Base-by-base conservation (phyloP, 2,888 invertebrate genomes). In the Tachina fera region DNA sequence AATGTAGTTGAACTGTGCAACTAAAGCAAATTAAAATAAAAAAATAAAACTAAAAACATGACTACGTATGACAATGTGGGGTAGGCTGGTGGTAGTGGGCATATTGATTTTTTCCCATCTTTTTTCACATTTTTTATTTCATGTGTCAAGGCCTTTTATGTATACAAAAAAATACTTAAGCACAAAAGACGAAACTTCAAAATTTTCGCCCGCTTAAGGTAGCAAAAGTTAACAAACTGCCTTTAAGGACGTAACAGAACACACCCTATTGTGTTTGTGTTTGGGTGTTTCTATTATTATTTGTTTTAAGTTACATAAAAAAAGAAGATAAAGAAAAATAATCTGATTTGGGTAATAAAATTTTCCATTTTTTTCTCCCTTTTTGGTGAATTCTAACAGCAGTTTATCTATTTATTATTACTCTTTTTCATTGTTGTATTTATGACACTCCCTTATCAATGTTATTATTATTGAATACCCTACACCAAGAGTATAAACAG, bases 1-100 rank as follows among this genome's bases (percentile, higher is more conserved):
- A 71, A 78, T 74, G 81, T 85, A 70, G 74, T 65, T 82, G 81
- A 82, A 82, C 84, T 84, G 67, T 19, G 14, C 49, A 80, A 70
- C 16, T 41, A 19, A 78, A 47, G 31, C 16, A 41, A 74, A 67
- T 45, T 16, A 43, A 22, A 51, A 43, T 1, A 14, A 19, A 74
- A 60, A 5, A 16, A 61, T 41, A 19, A 31, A 49, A n/a, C 14
- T 4, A 53, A 19, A 19, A 56, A 22, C 1, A 47, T 63, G 31
- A 13, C 49, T 14, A 22, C n/a, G 39, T 31, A 13, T 22, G 31
- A 22, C 22, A 58, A 41, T 53, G 49, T 45, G n/a, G n/a, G 31
- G 31, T 31, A 31, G 31, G 31, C 0, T 31, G 31, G 6, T 31
- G 31, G n/a, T n/a, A n/a, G n/a, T 31, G 6, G 60, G n/a, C 49